Evolutionary conservation across 1,140 invertebrate genomes (phyloP).

Genomic region (Globodera rostochiensis): DNA sequence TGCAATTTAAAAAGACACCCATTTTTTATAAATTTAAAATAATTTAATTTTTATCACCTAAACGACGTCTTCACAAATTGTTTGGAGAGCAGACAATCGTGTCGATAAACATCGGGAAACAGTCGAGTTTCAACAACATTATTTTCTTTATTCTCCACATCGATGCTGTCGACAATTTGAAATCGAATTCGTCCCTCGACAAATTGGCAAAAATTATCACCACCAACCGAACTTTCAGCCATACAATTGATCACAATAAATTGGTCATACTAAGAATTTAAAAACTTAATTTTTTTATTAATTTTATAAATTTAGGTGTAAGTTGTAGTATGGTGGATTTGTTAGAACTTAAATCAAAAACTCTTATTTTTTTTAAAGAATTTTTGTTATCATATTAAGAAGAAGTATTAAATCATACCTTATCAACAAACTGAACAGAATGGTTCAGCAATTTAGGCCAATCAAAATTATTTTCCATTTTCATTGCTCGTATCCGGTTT

Average conservation of each 20-base stretch:
- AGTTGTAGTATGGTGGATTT: too few species aligned
- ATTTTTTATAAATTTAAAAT: too few species aligned
- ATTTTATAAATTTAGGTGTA: too few species aligned
- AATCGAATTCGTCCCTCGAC: not conserved
- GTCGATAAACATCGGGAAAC: not conserved
- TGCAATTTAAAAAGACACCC: too few species aligned
- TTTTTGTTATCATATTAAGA: too few species aligned
- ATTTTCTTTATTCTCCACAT: not conserved
- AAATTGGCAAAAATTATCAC: not conserved
- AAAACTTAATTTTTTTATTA: too few species aligned
- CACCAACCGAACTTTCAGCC: not conserved
- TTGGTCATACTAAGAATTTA: not conserved
- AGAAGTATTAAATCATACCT: not conserved
- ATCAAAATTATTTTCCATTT: not conserved
- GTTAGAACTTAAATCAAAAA: too few species aligned
- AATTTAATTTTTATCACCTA: not conserved
- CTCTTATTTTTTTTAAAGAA: too few species aligned
- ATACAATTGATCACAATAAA: not conserved
- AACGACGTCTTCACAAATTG: not conserved
- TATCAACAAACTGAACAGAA: not conserved
- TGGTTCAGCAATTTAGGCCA: not conserved
- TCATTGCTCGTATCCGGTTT: not conserved
- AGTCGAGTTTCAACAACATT: not conserved
- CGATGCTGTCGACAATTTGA: not conserved
- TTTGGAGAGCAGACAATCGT: not conserved